Evolutionary conservation across 1,140 invertebrate species (phyloP), one percentile per base, ranked within the genome.

Genomic region (Pseudomyrmex gracilis): DNA sequence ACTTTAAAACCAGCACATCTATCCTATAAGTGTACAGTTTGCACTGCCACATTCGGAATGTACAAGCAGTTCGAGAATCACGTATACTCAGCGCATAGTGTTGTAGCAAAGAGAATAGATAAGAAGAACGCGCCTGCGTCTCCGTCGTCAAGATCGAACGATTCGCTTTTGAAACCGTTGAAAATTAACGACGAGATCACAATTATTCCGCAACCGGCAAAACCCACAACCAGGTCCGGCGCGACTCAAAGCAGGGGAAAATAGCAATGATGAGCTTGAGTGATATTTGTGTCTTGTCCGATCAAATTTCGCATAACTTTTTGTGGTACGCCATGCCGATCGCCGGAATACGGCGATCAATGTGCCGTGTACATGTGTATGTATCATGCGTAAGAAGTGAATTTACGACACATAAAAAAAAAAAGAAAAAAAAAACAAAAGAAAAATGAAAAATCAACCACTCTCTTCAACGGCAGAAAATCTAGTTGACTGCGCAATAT

Each of bases 11-110:
- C 98, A 8, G 98, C 98, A 43, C 98, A 98, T 94, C 94, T 98
- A 24, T 98, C 98, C 9, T 98, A 98, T 95, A 99, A 98, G 93
- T 99, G 98, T 94, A 98, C 98, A 43, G 98, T 98, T 5, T 99
- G 98, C 93, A 98, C 98, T 68, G 98, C 98, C 61, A 98, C 98
- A 10, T 98, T 98, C 91, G 97, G 97, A 82, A 98, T 98, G 97
- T 99, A 99, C 95, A 98, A 98, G 94, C 97, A 98, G 89, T 99
- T 99, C 90, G 98, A 98, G 91, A 98, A 97, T 93, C 98, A 99
- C 92, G 98, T 99, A 1, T 98, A 98, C 90, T 98, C 97, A 4
- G 98, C 98, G 4, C 98, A 99, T 90, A 98, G 97, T 92, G 97
- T 97, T 7, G 97, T 97, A 7, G 97, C 97, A 15, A 97, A 97